Base-by-base conservation (phyloP, 2,888 invertebrate species). In the Pachymerium ferrugineum region DNA sequence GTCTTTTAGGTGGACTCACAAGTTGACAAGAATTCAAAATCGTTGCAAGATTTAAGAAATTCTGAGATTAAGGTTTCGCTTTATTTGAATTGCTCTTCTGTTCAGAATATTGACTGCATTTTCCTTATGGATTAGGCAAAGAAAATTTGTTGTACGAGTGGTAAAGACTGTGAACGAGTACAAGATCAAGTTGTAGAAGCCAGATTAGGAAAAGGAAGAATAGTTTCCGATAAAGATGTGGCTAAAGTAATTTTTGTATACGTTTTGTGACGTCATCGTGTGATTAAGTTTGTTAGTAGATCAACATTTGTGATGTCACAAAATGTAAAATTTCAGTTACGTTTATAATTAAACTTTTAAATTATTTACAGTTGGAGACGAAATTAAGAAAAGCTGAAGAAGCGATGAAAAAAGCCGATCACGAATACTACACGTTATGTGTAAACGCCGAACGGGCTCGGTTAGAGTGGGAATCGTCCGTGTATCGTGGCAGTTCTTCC, bases 321-420 rank as follows among this genome's bases (percentile, higher is more conserved):
- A n/a, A n/a, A n/a, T n/a, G n/a, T n/a, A n/a, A n/a, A n/a, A n/a
- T n/a, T n/a, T n/a, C n/a, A n/a, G n/a, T n/a, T n/a, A n/a, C n/a
- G n/a, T n/a, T n/a, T n/a, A n/a, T n/a, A n/a, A n/a, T n/a, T 33
- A 33, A 29, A 73, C 12, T 54, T 68, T 68, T 68, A n/a, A 29
- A 10, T 33, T 70, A 8, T 38, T 38, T 38, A 29, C 78, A 95
- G 87, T 83, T 95, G 80, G 94, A 94, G 82, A 89, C 91, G 75
- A 94, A 96, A 81, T 89, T 93, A 80, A 87, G 90, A 78, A 94
- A 95, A 84, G 91, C 93, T 28, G 93, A 94, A 83, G 94, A 95
- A 80, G 89, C 92, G 3, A 91, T 95, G 33, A 90, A 93, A 80
- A 92, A 94, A 81, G 91, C 94, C 72, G 96, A 96, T 84, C 90